Evolutionary conservation across 2,797 vertebrate genomes (phyloP).

Genomic region (Coccyzus lansbergi): DNA sequence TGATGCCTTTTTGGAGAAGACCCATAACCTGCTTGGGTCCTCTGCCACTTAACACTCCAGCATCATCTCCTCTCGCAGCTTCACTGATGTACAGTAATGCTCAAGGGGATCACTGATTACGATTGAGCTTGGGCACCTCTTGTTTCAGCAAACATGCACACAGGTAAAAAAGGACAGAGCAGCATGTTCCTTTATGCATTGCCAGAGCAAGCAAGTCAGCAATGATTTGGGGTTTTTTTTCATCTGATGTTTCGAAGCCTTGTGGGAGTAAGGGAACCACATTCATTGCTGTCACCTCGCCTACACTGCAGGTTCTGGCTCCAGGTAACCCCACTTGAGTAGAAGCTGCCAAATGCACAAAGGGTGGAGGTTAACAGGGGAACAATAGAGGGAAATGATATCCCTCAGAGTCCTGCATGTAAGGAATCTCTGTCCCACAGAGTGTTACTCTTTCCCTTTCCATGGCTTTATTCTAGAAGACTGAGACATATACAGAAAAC

Average conservation of each 20-base stretch:
- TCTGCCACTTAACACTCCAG: background rate
- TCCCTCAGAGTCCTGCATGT: background rate
- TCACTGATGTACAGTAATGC: fast-evolving
- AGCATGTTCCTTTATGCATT: background rate
- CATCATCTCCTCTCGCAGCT: fast-evolving
- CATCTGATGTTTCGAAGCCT: background rate
- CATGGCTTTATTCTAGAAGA: background rate
- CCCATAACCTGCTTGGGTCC: background rate
- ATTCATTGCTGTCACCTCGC: background rate
- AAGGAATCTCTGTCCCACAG: background rate
- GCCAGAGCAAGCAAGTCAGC: background rate
- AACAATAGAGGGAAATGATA: conserved; percentile 47
- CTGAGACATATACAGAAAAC: background rate
- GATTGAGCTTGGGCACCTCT: background rate
- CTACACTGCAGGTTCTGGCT: conserved; percentile 17
- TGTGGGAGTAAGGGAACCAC: conserved; percentile 40
- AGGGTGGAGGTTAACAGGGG: conserved; percentile 40
- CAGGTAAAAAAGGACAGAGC: background rate
- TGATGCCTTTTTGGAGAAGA: background rate
- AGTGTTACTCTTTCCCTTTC: background rate
- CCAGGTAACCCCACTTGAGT: conserved; percentile 29
- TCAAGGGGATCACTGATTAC: background rate
- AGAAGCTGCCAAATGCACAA: conserved; percentile 41
- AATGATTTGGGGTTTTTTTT: background rate
- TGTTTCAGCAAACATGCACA: background rate